Evolutionary conservation across 2,797 vertebrate species (phyloP).

Genomic region (Sebastes trivittatus): DNA sequence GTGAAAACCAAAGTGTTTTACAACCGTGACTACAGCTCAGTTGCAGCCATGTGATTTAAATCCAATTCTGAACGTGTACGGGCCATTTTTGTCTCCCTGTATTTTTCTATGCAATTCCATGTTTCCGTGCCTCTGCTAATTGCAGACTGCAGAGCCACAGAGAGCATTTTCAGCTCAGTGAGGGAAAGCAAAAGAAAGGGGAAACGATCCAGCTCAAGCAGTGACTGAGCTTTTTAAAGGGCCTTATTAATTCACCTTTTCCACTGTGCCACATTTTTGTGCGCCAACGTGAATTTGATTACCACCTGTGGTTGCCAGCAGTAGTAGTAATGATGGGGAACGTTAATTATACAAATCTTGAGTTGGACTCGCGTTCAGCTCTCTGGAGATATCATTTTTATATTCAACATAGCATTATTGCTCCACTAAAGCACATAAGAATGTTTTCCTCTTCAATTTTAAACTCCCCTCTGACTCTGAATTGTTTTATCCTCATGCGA

Average conservation of each 20-base stretch:
- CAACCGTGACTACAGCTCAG: conserved; percentile 29
- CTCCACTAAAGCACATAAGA: conserved; percentile 17
- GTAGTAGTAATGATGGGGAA: conserved; percentile 70
- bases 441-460: conserved; percentile 30
- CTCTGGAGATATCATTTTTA: conserved; percentile 36
- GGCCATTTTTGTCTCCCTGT: conserved; percentile 73
- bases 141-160: conserved; percentile 75
- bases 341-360: conserved; percentile 53
- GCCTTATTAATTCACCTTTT: conserved; percentile 72
- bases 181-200: conserved; percentile 56
- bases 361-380: conserved; percentile 40
- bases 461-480: conserved; percentile 1
- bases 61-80: conserved; percentile 57
- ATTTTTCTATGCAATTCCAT: conserved; percentile 71
- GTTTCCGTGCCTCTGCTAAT: conserved; percentile 77
- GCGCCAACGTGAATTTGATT: conserved; percentile 59
- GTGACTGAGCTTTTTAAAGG: conserved; percentile 58
- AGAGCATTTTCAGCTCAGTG: conserved; percentile 65
- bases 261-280: conserved; percentile 48
- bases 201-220: conserved; percentile 48
- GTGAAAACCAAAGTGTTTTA: conserved; percentile 39
- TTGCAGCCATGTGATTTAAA: conserved; percentile 73
- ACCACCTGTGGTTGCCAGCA: conserved; percentile 67
- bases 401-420: conserved; percentile 36
- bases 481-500: not conserved